phyloP scores from a whole-genome alignment of 2,888 invertebrate species.

The Rhagophthalmus giganteus region DNA sequence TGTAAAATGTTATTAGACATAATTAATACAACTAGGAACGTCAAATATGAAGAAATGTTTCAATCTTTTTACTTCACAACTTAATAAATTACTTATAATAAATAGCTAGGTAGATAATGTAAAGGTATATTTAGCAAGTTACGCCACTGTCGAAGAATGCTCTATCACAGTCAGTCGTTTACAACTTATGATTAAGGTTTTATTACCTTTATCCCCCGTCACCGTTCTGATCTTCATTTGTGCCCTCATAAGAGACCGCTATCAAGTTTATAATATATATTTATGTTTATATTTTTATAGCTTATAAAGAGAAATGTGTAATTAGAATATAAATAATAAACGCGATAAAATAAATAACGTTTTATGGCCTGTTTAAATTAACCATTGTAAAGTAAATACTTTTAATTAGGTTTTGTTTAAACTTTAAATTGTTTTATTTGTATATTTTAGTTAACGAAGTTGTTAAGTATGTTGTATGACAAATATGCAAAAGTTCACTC shows the following conservation, averaged over 20 bases:
- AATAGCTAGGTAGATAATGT: too few species aligned
- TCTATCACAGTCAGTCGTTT: constrained; percentile 38
- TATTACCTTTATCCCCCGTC: constrained; percentile 42
- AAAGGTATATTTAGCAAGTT: too few species aligned
- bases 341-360: constrained; percentile 46
- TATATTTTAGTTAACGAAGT: constrained; percentile 20
- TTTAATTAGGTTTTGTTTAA: constrained; percentile 31
- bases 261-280: constrained; percentile 44
- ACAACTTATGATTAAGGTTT: constrained; percentile 48
- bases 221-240: constrained; percentile 36
- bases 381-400: constrained; percentile 39
- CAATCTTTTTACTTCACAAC: too few species aligned
- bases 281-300: constrained; percentile 48
- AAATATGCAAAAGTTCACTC: constrained; percentile 13
- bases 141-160: constrained; percentile 33
- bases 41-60: too few species aligned
- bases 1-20: too few species aligned
- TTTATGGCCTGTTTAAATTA: constrained; percentile 40
- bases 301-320: constrained; percentile 45
- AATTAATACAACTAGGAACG: too few species aligned
- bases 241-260: constrained; percentile 43
- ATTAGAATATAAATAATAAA: constrained; percentile 50
- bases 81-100: too few species aligned
- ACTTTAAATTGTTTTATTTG: constrained; percentile 27
- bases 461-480: constrained; percentile 20